Percentiles rank a stretch among this genome's conserved stretches.
Conservation (phyloP, 1,140 invertebrate genomes). For the Euura lappo region DNA sequence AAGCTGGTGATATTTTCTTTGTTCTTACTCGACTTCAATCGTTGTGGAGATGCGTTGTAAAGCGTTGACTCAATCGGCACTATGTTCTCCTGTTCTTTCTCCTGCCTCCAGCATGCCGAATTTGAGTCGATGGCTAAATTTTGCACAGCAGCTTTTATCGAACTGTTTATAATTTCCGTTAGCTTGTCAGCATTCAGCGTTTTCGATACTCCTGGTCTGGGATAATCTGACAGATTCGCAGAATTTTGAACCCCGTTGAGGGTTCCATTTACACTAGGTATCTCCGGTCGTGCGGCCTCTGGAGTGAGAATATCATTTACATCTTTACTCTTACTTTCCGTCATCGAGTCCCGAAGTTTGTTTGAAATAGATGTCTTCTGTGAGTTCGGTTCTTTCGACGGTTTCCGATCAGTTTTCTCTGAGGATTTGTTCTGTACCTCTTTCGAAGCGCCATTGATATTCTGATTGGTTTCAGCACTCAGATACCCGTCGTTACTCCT, state of each 20-base stretch:
- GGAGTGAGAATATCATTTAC: too few relatives aligned
- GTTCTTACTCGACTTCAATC: background rate
- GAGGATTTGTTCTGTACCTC: too few relatives aligned
- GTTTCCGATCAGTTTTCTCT: too few relatives aligned
- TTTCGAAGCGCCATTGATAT: too few relatives aligned
- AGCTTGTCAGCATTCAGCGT: constrained; percentile 16
- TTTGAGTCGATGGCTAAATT: constrained; percentile 29
- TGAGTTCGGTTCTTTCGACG: too few relatives aligned
- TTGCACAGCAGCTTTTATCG: constrained; percentile 37
- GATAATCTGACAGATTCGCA: background rate
- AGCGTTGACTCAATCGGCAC: background rate
- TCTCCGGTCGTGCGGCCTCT: too few relatives aligned
- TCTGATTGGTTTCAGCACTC: background rate
- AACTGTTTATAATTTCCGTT: constrained; percentile 36
- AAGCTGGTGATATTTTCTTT: background rate
- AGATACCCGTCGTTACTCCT: background rate
- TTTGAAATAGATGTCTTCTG: too few relatives aligned
- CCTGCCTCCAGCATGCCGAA: constrained; percentile 12
- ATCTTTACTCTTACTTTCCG: too few relatives aligned
- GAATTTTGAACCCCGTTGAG: too few relatives aligned
- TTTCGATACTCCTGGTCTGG: background rate
- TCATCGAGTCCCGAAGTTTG: too few relatives aligned
- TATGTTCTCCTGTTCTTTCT: background rate
- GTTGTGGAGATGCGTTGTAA: background rate
- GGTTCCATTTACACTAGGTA: too few relatives aligned